A percentile compares a stretch with the other conserved stretches of the same genome.
Evolutionary conservation across 1,140 invertebrate genomes (phyloP).

Genomic region (Philotrypesis tridentata): DNA sequence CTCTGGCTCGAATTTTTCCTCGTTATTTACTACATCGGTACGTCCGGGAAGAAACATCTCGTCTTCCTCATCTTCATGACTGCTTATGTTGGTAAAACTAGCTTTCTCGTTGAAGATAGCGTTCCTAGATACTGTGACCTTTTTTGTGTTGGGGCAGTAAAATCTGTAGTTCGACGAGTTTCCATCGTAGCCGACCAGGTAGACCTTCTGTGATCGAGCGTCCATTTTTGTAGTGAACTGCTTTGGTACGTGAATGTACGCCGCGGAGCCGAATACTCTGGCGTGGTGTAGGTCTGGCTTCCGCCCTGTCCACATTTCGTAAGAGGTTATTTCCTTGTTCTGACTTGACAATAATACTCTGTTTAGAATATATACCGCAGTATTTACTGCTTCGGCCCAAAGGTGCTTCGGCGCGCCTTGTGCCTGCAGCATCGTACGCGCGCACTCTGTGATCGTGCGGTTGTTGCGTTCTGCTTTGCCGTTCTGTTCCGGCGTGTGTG

Average conservation of each 20-base stretch:
- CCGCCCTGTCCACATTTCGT: conserved; percentile 54
- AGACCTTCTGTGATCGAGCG: conserved; percentile 40
- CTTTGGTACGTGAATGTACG: conserved; percentile 57
- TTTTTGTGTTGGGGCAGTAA: background rate
- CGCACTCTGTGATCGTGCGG: conserved; percentile 46
- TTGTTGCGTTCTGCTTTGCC: conserved; percentile 54
- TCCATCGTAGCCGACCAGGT: conserved; percentile 54
- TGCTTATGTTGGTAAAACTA: conserved; percentile 3
- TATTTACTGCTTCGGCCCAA: conserved; percentile 49
- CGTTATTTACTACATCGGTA: background rate
- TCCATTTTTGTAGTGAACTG: conserved; percentile 57
- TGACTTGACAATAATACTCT: conserved; percentile 4
- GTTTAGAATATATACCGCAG: conserved; percentile 48
- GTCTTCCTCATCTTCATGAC: background rate
- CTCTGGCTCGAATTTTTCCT: no score
- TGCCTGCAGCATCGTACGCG: conserved; percentile 39
- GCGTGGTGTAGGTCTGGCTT: conserved; percentile 58
- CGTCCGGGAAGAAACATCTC: background rate
- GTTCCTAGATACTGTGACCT: conserved; percentile 4
- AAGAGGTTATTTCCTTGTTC: conserved; percentile 39
- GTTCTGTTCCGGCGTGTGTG: conserved; percentile 60
- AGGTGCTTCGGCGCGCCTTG: background rate
- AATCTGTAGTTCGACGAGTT: conserved; percentile 32
- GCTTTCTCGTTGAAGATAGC: no score
- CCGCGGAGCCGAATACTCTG: conserved; percentile 61